These are phyloP conservation scores for Cataglyphis cursor DNA, from an alignment of 2,888 invertebrate genomes.

Conservation along the genomic window DNA sequence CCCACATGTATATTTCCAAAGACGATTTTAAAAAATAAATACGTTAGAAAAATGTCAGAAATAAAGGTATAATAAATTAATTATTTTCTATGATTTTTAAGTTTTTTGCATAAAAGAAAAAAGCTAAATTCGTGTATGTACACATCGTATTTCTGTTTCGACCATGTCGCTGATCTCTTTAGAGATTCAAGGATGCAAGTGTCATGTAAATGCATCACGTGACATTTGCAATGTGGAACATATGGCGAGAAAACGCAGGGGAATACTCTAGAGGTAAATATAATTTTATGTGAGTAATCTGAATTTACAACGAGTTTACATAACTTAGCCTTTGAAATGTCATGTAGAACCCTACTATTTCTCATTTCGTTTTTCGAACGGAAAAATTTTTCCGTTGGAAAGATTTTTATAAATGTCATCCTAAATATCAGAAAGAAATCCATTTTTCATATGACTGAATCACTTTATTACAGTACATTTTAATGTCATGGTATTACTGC, in stretches of 20 bases:
- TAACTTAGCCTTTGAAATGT: slow-evolving; percentile 45
- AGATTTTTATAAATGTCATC: slow-evolving; percentile 29
- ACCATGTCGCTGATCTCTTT: background rate
- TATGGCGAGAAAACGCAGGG: slow-evolving; percentile 8
- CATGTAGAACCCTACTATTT: background rate
- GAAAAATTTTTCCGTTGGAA: background rate
- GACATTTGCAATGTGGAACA: slow-evolving; percentile 58
- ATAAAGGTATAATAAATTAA: background rate
- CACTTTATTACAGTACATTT: background rate
- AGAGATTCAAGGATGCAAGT: background rate
- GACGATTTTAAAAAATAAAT: background rate
- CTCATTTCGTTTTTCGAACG: background rate
- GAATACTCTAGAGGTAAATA: slow-evolving; percentile 52
- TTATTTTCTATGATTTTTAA: background rate
- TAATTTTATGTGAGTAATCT: slow-evolving; percentile 54
- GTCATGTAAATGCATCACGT: slow-evolving; percentile 38
- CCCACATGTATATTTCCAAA: background rate
- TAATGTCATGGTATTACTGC: background rate
- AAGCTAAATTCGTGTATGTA: background rate
- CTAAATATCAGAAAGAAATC: slow-evolving; percentile 20
- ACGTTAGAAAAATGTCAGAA: background rate
- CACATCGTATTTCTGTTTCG: background rate
- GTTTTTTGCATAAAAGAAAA: background rate
- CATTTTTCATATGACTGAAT: slow-evolving; percentile 10
- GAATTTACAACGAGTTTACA: slow-evolving; percentile 60